These are phyloP conservation scores for Zeus faber DNA, from an alignment of 2,113 vertebrate genomes.

Conservation along the genomic window DNA sequence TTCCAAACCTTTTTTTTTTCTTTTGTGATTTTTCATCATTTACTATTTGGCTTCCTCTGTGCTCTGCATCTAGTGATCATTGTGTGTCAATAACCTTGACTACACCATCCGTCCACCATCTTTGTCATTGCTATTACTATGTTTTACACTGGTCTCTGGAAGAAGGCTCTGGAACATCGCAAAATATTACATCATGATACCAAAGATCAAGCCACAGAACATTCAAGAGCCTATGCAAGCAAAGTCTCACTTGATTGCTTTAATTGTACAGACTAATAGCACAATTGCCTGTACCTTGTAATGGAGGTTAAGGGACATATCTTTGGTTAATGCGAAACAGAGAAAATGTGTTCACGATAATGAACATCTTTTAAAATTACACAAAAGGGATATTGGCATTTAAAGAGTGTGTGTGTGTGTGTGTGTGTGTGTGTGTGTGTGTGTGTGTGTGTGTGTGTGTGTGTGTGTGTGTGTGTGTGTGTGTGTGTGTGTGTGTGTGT, in stretches of 20 bases:
- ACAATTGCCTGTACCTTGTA: conserved; percentile 48
- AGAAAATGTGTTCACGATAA: conserved; percentile 50
- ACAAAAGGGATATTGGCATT: conserved; percentile 15
- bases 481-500: not conserved
- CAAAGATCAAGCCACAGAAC: conserved; percentile 9
- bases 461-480: not conserved
- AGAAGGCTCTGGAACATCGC: not conserved
- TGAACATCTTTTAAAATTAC: conserved; percentile 47
- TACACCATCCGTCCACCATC: no score
- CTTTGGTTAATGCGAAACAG: conserved; percentile 44
- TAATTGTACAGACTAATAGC: conserved; percentile 46
- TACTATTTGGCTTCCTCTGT: not conserved
- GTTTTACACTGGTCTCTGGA: not conserved
- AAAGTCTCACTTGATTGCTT: conserved; percentile 32
- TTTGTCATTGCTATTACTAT: no score
- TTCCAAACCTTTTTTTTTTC: not conserved
- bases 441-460: conserved; percentile 29
- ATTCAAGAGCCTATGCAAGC: conserved; percentile 15
- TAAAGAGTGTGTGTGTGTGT: conserved; percentile 26
- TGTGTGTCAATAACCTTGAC: no score
- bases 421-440: conserved; percentile 31
- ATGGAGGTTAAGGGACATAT: conserved; percentile 53
- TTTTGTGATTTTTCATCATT: not conserved
- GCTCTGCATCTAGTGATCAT: no score
- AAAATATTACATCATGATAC: conserved; percentile 17